Percentiles rank a stretch among this genome's conserved stretches.
Conservation (phyloP, 2,797 vertebrate species). For the Mus spretus region DNA sequence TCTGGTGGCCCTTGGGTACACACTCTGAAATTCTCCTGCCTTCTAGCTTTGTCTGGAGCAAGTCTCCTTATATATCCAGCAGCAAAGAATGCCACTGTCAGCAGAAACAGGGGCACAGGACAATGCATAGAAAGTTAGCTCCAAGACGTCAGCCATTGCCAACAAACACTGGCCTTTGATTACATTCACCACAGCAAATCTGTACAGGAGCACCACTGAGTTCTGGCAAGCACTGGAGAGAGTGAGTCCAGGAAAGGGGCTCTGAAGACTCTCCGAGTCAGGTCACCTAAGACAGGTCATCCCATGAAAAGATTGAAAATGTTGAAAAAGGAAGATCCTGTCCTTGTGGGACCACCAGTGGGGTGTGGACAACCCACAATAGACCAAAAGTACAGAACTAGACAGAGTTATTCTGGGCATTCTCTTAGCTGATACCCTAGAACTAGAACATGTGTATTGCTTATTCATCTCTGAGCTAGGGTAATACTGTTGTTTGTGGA, state of each 20-base stretch:
- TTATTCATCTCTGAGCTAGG: not conserved
- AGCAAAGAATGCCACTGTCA: not conserved
- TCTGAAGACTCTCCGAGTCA: not conserved
- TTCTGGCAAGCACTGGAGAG: not conserved
- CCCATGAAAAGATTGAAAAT: not conserved
- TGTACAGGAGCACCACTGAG: fast-evolving
- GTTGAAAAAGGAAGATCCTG: not conserved
- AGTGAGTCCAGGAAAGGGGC: not conserved
- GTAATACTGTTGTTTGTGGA: not conserved
- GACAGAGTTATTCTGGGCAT: not conserved
- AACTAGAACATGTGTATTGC: too few species aligned
- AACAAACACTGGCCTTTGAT: fast-evolving
- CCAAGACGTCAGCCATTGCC: not conserved
- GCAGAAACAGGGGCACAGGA: not conserved
- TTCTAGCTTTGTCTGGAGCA: not conserved
- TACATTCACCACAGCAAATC: not conserved
- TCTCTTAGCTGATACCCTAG: not conserved
- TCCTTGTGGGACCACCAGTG: too few species aligned
- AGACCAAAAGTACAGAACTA: not conserved
- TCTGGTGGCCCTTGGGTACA: not conserved
- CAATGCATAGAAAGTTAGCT: not conserved
- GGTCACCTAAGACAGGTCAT: not conserved
- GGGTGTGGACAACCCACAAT: not conserved
- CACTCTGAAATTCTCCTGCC: not conserved
- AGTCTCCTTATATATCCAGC: not conserved